A percentile compares a stretch with the other conserved stretches of the same genome.
Conservation (phyloP, 2,888 invertebrate genomes). For the Nemapogon koenigi region DNA sequence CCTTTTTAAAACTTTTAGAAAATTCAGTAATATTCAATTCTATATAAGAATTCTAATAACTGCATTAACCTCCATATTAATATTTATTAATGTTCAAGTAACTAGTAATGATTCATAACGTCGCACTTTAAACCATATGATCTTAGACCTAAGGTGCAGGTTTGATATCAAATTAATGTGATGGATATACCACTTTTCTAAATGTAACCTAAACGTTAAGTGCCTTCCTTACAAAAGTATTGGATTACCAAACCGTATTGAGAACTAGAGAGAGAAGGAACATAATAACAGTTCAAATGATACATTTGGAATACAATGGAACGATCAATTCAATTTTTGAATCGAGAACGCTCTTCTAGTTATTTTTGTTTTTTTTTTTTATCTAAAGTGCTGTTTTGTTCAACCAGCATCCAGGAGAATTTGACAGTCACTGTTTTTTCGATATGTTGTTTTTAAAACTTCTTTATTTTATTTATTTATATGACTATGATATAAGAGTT, state of each 20-base stretch:
- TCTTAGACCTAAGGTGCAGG: slow-evolving; percentile 2
- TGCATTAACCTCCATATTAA: too few relatives aligned
- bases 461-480: neutral
- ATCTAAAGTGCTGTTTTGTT: slow-evolving; percentile 65
- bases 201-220: slow-evolving; percentile 32
- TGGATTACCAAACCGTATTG: slow-evolving; percentile 60
- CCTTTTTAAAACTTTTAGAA: too few relatives aligned
- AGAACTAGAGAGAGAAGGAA: slow-evolving; percentile 48
- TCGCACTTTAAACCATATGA: slow-evolving; percentile 3
- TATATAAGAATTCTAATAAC: too few relatives aligned
- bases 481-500: neutral
- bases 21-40: too few relatives aligned
- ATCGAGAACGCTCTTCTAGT: slow-evolving; percentile 63
- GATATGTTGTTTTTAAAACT: slow-evolving; percentile 35
- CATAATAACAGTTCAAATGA: slow-evolving; percentile 66
- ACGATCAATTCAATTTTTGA: slow-evolving; percentile 66
- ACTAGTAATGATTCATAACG: too few relatives aligned
- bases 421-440: slow-evolving; percentile 64
- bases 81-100: too few relatives aligned
- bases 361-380: slow-evolving; percentile 46
- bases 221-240: slow-evolving; percentile 64
- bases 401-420: slow-evolving; percentile 57
- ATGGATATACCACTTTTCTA: slow-evolving; percentile 5
- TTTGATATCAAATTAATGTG: neutral
- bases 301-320: slow-evolving; percentile 66